Evolutionary conservation across 2,888 invertebrate genomes (phyloP).

Genomic region (Dendrolimus pini): DNA sequence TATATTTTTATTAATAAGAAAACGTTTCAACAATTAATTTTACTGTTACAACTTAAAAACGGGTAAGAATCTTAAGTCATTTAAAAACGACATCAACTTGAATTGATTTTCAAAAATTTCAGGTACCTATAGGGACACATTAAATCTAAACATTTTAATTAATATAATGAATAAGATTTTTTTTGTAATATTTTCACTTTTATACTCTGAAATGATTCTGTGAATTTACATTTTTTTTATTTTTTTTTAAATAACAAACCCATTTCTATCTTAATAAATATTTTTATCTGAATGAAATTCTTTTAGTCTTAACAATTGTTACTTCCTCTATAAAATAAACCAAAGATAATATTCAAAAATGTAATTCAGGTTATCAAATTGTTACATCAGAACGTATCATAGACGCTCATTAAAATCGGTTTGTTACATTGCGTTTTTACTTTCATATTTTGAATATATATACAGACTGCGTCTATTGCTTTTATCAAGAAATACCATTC

Average conservation of each 20-base stretch:
- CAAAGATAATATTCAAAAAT: slow-evolving; percentile 1
- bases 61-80: not conserved
- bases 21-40: not conserved
- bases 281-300: not conserved
- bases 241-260: slow-evolving; percentile 6
- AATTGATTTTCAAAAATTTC: slow-evolving; percentile 43
- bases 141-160: slow-evolving; percentile 22
- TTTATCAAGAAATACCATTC: too few species aligned
- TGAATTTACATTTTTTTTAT: not conserved
- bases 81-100: not conserved
- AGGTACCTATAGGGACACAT: slow-evolving; percentile 68
- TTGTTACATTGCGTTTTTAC: too few species aligned
- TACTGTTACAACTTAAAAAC: not conserved
- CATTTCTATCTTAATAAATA: not conserved
- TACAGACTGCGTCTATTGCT: too few species aligned
- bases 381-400: slow-evolving; percentile 19
- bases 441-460: too few species aligned
- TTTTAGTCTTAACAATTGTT: not conserved
- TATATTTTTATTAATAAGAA: not conserved
- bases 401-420: slow-evolving; percentile 3
- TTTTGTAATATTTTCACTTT: slow-evolving; percentile 18
- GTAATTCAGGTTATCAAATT: slow-evolving; percentile 5
- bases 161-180: slow-evolving; percentile 14
- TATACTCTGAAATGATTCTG: slow-evolving; percentile 2
- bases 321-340: slow-evolving; percentile 14